Conservation (phyloP, 2,113 vertebrate genomes). For the Muntiacus muntjak region DNA sequence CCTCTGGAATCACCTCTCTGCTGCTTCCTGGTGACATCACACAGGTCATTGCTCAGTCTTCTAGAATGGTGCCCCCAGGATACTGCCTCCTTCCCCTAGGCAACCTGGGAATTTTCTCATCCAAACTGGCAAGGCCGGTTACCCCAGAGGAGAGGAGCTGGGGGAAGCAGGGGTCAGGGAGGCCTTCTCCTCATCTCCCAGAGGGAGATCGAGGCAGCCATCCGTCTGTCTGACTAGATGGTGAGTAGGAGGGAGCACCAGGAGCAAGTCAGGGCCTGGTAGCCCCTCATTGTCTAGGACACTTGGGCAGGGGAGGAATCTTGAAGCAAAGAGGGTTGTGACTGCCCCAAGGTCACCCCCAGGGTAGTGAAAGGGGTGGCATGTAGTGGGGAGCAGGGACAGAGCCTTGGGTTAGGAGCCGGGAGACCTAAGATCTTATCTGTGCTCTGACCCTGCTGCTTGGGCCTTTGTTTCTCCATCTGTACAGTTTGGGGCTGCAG, state of each 20-base stretch:
- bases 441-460: neutral
- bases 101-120: slow-evolving; percentile 39
- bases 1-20: neutral
- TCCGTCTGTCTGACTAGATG: slow-evolving; percentile 47
- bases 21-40: slow-evolving; percentile 61
- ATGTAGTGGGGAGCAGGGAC: neutral
- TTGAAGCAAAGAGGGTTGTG: neutral
- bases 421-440: neutral
- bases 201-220: neutral
- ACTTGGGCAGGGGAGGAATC: neutral
- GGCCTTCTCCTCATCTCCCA: slow-evolving; percentile 40
- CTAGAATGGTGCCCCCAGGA: slow-evolving; percentile 45
- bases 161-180: neutral
- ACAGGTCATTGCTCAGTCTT: slow-evolving; percentile 38
- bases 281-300: neutral
- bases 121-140: slow-evolving; percentile 12
- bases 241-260: slow-evolving; percentile 42
- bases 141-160: neutral
- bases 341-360: neutral
- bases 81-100: neutral
- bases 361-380: neutral
- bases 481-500: neutral
- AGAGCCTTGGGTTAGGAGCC: neutral
- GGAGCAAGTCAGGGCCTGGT: neutral
- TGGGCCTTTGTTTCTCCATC: neutral